Evolutionary conservation across 2,113 vertebrate species (phyloP).

Genomic region (Corapipo altera): DNA sequence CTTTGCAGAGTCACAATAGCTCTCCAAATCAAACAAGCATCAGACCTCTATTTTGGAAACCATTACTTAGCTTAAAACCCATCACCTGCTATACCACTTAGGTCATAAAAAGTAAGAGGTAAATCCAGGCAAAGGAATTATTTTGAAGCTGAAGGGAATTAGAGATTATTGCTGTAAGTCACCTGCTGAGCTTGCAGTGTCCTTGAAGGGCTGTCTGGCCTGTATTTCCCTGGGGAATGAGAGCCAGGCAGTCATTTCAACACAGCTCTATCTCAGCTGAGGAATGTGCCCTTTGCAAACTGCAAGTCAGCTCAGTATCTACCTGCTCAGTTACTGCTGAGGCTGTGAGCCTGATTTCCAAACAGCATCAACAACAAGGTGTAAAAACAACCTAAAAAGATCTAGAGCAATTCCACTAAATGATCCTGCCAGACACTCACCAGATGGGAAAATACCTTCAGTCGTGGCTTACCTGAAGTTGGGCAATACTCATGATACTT

Average conservation of each 20-base stretch:
- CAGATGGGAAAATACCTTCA: neutral
- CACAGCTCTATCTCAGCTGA: neutral
- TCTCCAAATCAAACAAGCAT: neutral
- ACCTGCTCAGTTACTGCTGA: neutral
- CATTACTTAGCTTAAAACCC: neutral
- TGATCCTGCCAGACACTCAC: neutral
- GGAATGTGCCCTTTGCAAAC: neutral
- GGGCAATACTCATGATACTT: neutral
- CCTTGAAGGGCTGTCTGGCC: neutral
- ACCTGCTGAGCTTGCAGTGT: neutral
- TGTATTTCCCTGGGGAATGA: neutral
- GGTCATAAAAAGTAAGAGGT: neutral
- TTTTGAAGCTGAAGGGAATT: constrained; percentile 11
- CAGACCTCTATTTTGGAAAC: neutral
- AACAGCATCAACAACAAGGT: neutral
- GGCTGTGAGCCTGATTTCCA: neutral
- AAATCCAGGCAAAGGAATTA: constrained; percentile 22
- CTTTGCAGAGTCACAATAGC: neutral
- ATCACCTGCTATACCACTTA: neutral
- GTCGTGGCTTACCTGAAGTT: neutral
- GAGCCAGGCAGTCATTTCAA: neutral
- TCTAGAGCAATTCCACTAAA: neutral
- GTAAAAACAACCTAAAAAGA: neutral
- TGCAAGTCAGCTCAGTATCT: neutral
- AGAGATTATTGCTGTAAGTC: neutral